Percentiles rank a stretch among this genome's conserved stretches.
phyloP scores from a whole-genome alignment of 2,888 invertebrate species.

The Nipponacmea schrenckii region DNA sequence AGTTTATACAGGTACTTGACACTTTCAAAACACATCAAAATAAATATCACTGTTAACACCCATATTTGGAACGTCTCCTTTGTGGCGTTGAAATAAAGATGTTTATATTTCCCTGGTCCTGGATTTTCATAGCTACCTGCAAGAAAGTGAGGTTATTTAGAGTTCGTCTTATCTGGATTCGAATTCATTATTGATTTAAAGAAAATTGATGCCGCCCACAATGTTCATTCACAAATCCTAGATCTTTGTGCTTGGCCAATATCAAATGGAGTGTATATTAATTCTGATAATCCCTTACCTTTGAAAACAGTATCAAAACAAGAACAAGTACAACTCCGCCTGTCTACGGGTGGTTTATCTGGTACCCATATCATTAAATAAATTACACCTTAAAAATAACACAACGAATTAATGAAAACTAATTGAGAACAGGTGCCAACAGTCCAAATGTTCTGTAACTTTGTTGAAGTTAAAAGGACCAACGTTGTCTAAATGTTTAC shows the following conservation, averaged over 20 bases:
- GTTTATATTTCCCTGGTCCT: constrained; percentile 61
- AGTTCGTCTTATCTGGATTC: too few species aligned
- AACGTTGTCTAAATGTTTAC: too few species aligned
- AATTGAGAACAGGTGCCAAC: too few species aligned
- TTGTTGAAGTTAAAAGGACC: too few species aligned
- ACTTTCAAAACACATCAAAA: constrained; percentile 60
- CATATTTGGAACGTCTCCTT: constrained; percentile 59
- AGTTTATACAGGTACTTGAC: constrained; percentile 56
- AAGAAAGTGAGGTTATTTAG: constrained; percentile 19
- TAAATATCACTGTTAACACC: constrained; percentile 56
- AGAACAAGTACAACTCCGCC: constrained; percentile 76
- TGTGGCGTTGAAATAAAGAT: constrained; percentile 65
- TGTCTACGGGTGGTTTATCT: constrained; percentile 76
- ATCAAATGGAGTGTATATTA: not conserved
- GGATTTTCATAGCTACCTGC: constrained; percentile 64
- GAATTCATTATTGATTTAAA: too few species aligned
- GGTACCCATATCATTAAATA: constrained; percentile 74
- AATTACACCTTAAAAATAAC: constrained; percentile 52
- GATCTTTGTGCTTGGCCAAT: not conserved
- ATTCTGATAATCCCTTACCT: constrained; percentile 69
- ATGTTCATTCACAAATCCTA: too few species aligned
- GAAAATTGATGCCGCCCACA: too few species aligned
- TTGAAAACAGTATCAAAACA: constrained; percentile 84
- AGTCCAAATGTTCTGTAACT: too few species aligned
- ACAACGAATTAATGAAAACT: too few species aligned